Percentiles rank a stretch among this genome's conserved stretches.
phyloP scores from a whole-genome alignment of 2,888 invertebrate genomes.

The Bhutanitis thaidina region DNA sequence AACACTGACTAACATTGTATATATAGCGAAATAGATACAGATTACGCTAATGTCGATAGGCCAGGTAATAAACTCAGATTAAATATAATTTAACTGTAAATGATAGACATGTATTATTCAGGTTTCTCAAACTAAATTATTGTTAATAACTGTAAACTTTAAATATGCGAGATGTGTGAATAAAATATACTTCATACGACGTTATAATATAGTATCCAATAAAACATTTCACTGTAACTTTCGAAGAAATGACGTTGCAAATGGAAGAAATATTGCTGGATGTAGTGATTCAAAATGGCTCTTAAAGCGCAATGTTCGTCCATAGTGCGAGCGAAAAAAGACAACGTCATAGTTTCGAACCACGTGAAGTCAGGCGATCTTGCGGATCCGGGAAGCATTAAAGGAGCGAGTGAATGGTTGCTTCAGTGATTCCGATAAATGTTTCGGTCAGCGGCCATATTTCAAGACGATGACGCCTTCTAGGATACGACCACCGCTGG shows the following conservation, averaged over 20 bases:
- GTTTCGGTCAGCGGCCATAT: conserved; percentile 64
- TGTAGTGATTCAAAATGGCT: conserved; percentile 53
- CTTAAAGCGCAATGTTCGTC: conserved; percentile 52
- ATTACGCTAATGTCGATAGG: too few species aligned
- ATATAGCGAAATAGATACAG: too few species aligned
- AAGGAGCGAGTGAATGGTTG: conserved; percentile 48
- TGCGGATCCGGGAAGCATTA: conserved; percentile 27
- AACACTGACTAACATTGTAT: too few species aligned
- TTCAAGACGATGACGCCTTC: conserved; percentile 59
- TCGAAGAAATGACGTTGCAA: conserved; percentile 57
- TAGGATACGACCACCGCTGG: conserved; percentile 18
- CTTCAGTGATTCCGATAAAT: conserved; percentile 66
- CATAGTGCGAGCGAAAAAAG: conserved; percentile 51
- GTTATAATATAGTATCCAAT: too few species aligned
- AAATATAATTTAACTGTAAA: too few species aligned
- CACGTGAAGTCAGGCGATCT: conserved; percentile 41
- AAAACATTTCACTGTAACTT: conserved; percentile 24
- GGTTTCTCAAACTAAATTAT: too few species aligned
- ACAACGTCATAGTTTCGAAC: conserved; percentile 49
- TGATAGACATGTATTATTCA: too few species aligned
- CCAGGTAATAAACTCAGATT: too few species aligned
- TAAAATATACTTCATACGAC: too few species aligned
- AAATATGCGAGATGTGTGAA: too few species aligned
- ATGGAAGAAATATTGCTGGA: conserved; percentile 58
- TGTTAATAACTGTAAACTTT: too few species aligned